A percentile compares a stretch with the other conserved stretches of the same genome.
These are phyloP conservation scores for Acipenser transmontanus DNA, from an alignment of 2,797 vertebrate species.

Conservation along the genomic window DNA sequence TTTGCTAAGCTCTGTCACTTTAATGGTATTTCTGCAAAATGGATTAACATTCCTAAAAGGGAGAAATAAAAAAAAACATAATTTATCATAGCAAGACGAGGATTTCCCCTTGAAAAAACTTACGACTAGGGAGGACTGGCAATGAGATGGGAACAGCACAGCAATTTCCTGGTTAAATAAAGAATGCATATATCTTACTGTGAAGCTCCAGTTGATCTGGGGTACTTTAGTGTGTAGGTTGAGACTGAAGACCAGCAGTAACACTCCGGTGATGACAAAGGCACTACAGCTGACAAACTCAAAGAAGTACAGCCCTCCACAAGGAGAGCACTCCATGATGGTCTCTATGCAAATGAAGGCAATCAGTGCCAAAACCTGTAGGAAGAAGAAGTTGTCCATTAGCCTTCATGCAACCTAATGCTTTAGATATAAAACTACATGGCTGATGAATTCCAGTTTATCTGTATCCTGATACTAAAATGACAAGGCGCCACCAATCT, in stretches of 20 bases:
- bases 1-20: too few species aligned
- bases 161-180: too few species aligned
- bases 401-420: too few species aligned
- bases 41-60: not conserved
- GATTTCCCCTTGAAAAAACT: too few species aligned
- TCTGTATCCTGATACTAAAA: too few species aligned
- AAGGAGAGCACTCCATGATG: slow-evolving; percentile 88
- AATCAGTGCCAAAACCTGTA: slow-evolving; percentile 80
- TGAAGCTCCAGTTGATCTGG: slow-evolving; percentile 94
- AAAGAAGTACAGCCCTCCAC: slow-evolving; percentile 92
- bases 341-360: slow-evolving; percentile 96
- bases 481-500: too few species aligned
- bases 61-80: slow-evolving; percentile 15
- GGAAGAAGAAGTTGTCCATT: slow-evolving; percentile 9
- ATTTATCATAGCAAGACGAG: slow-evolving; percentile 20
- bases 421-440: too few species aligned
- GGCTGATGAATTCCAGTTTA: too few species aligned
- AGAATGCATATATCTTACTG: slow-evolving; percentile 58
- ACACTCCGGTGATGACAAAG: slow-evolving; percentile 82
- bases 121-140: too few species aligned
- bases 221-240: slow-evolving; percentile 85
- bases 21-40: not conserved
- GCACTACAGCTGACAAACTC: slow-evolving; percentile 98
- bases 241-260: slow-evolving; percentile 86
- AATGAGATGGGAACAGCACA: too few species aligned